phyloP scores from a whole-genome alignment of 2,888 invertebrate genomes.

The Strigamia transsilvanica region DNA sequence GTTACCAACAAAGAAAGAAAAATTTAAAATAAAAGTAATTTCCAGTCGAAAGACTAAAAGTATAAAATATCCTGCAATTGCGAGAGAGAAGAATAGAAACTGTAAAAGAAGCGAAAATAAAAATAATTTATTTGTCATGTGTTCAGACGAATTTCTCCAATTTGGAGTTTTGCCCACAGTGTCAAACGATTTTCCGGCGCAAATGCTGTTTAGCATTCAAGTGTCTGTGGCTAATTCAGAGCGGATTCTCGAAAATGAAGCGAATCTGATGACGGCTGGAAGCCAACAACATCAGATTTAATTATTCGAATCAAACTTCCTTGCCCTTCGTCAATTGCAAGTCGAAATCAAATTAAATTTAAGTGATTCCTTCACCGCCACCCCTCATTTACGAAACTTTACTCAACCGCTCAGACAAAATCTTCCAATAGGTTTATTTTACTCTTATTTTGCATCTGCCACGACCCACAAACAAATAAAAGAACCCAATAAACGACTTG shows the following conservation, averaged over 20 bases:
- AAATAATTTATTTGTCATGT: constrained; percentile 13
- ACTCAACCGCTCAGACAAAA: too few species aligned
- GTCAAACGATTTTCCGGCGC: constrained; percentile 11
- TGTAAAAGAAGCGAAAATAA: neutral
- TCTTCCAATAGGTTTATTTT: too few species aligned
- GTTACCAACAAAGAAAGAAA: neutral
- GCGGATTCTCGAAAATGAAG: constrained; percentile 14
- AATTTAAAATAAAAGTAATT: neutral
- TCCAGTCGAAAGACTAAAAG: neutral
- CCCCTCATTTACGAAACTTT: too few species aligned
- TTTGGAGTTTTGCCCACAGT: constrained; percentile 41
- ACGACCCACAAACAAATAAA: neutral
- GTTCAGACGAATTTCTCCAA: constrained; percentile 10
- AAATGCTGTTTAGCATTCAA: constrained; percentile 22
- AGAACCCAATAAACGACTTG: neutral
- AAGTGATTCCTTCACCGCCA: neutral
- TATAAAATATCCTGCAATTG: neutral
- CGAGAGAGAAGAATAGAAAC: neutral
- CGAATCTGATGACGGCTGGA: neutral
- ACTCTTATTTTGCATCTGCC: too few species aligned
- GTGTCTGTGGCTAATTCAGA: constrained; percentile 22
- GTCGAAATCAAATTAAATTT: neutral
- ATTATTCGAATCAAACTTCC: neutral
- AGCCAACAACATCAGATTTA: neutral
- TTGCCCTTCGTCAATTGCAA: constrained; percentile 3